Percentiles rank a stretch among this genome's conserved stretches.
These are phyloP conservation scores for Scopus umbretta DNA, from an alignment of 2,113 vertebrate genomes.

Conservation along the genomic window DNA sequence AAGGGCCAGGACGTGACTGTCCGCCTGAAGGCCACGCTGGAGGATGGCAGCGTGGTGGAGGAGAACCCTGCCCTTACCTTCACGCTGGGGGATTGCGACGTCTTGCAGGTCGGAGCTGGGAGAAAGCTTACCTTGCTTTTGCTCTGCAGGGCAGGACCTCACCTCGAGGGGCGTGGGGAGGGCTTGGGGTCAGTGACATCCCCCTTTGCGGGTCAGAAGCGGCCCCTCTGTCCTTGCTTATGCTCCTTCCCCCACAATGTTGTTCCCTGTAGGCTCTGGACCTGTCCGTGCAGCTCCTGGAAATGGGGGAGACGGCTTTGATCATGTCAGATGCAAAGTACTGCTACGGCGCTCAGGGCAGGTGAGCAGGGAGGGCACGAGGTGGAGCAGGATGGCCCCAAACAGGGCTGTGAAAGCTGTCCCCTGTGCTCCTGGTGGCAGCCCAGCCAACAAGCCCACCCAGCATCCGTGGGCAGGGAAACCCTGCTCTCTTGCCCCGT, in stretches of 20 bases:
- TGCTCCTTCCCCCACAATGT: rapidly evolving
- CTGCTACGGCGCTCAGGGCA: slow-evolving; percentile 86
- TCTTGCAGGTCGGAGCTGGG: slow-evolving; percentile 81
- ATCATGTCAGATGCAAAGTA: slow-evolving; percentile 86
- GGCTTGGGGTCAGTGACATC: rapidly evolving
- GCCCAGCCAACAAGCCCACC: neutral
- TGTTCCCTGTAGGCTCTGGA: slow-evolving; percentile 81
- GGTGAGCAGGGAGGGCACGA: slow-evolving; percentile 60
- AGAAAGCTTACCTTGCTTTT: neutral
- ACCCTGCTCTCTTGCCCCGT: rapidly evolving
- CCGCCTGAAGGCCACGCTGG: slow-evolving; percentile 75
- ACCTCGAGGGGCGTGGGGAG: rapidly evolving
- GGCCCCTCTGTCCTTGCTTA: rapidly evolving
- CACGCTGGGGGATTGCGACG: slow-evolving; percentile 90
- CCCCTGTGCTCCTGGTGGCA: neutral
- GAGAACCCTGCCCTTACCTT: slow-evolving; percentile 78
- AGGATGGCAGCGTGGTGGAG: slow-evolving; percentile 73
- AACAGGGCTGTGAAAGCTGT: neutral
- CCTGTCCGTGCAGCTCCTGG: slow-evolving; percentile 88
- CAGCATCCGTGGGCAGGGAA: neutral
- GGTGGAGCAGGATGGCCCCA: neutral
- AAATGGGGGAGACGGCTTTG: slow-evolving; percentile 82
- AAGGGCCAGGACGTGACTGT: slow-evolving; percentile 89
- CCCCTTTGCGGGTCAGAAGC: rapidly evolving
- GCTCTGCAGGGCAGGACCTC: rapidly evolving